Conservation (phyloP, 2,888 invertebrate genomes). For the Yponomeuta plumbellus region DNA sequence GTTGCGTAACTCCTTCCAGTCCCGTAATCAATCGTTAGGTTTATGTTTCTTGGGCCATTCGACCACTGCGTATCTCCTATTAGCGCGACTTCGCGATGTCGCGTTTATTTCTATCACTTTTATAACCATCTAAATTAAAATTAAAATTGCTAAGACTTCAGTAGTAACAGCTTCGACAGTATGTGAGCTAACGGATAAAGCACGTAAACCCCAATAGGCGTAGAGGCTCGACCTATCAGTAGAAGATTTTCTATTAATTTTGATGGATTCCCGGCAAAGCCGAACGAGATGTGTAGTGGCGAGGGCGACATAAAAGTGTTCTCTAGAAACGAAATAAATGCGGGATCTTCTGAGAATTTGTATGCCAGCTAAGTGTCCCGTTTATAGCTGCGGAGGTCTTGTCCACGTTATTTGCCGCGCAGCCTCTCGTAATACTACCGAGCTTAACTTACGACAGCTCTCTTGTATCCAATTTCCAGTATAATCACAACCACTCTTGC, state of each 20-base stretch:
- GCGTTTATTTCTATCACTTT: no score
- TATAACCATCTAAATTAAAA: no score
- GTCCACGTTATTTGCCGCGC: constrained; percentile 11
- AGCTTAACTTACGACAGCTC: constrained; percentile 15
- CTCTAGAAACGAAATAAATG: background rate
- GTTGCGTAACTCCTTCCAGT: background rate
- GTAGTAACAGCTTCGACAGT: no score
- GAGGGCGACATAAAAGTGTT: background rate
- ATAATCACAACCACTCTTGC: constrained; percentile 11
- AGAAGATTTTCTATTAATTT: constrained; percentile 1
- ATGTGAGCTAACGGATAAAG: no score
- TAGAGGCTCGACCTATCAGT: background rate
- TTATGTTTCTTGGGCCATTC: background rate
- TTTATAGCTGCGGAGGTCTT: constrained; percentile 9
- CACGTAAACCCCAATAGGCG: no score
- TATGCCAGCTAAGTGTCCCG: constrained; percentile 7
- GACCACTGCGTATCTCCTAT: background rate
- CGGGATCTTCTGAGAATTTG: constrained; percentile 11
- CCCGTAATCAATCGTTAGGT: background rate
- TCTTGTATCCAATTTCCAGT: constrained; percentile 14
- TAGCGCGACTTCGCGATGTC: no score
- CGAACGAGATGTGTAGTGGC: background rate
- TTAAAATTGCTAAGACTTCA: no score
- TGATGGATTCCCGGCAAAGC: constrained; percentile 4
- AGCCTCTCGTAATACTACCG: constrained; percentile 15